Evolutionary conservation across 2,888 invertebrate species (phyloP).

Genomic region (Nomada ferruginata): DNA sequence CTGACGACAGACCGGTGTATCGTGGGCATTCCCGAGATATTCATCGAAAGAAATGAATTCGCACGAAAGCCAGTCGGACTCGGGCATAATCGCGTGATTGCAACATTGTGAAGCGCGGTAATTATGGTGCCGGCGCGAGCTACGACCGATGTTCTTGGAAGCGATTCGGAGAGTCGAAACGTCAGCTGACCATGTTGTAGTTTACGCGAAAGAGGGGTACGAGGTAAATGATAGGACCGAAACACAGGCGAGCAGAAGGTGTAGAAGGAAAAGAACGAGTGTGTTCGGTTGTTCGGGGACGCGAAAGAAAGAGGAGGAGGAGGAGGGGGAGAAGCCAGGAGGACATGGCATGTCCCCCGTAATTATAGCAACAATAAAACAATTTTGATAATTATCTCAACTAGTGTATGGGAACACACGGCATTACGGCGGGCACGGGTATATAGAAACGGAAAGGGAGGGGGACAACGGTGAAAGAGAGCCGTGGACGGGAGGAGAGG

Average conservation of each 20-base stretch:
- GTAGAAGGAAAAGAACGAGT: conserved; percentile 19
- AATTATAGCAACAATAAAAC: conserved; percentile 84
- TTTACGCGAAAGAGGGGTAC: conserved; percentile 57
- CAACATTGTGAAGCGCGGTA: conserved; percentile 62
- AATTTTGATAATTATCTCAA: conserved; percentile 84
- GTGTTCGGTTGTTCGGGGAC: conserved; percentile 48
- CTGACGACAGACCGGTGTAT: neutral
- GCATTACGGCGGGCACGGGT: conserved; percentile 77
- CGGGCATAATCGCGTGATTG: conserved; percentile 64
- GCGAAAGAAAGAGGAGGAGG: conserved; percentile 36
- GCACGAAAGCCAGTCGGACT: conserved; percentile 34
- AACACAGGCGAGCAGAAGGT: conserved; percentile 27
- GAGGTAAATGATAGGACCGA: conserved; percentile 57
- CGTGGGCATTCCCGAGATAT: conserved; percentile 20
- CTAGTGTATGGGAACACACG: conserved; percentile 83
- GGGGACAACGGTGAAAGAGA: conserved; percentile 50
- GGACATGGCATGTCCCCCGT: conserved; percentile 82
- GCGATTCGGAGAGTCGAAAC: conserved; percentile 67
- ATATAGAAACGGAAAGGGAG: conserved; percentile 60
- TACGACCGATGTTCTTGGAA: conserved; percentile 68
- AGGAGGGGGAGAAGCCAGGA: conserved; percentile 46
- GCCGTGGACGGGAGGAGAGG: conserved; percentile 21
- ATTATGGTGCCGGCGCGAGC: conserved; percentile 64
- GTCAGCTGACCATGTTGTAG: conserved; percentile 60
- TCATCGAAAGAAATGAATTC: conserved; percentile 45